Base-by-base conservation (phyloP, 2,888 invertebrate genomes). In the Polia nebulosa region DNA sequence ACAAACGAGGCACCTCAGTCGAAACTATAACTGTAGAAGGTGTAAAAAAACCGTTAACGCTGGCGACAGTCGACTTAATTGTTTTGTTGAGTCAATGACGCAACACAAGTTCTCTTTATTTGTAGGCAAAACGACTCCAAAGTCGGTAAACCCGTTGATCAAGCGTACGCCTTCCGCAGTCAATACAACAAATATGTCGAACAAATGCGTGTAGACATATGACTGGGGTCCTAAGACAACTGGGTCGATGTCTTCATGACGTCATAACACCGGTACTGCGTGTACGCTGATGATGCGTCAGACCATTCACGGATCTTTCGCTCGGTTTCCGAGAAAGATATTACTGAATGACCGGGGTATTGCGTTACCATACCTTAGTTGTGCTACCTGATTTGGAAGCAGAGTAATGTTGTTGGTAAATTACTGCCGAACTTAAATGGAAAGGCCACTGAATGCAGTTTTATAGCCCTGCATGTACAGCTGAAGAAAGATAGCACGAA, bases 201-300 rank as follows among this genome's bases (percentile, higher is more conserved):
- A 45, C 55, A 49, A 62, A 66, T 61, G 56, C 45, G 47, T n/a
- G n/a, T n/a, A n/a, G 52, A 44, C 65, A 34, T 22, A 29, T 34
- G 32, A 36, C 52, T 51, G 22, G 39, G 4, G 25, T 73, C 44
- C 66, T 73, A 53, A 76, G 45, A 47, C 59, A 66, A 78, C 9
- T 73, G 56, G 59, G 76, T 55, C 65, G 71, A 55, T 84, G 82
- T 82, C 80, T 51, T 56, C 9, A 39, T 85, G 83, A 84, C 82
- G 85, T 84, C 84, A 86, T 32, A 41, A 55, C 71, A 82, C 84
- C 81, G 84, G 82, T 81, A 80, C 71, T 72, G 63, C 76, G 78
- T 72, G 76, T 76, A 77, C 78, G 75, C 74, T 72, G 76, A 72
- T 82, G 81, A 86, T 82, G 85, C 82, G 84, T 81, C 87, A 77